Evolutionary conservation across 2,113 vertebrate genomes (phyloP).

Genomic region (Clarias batrachus): DNA sequence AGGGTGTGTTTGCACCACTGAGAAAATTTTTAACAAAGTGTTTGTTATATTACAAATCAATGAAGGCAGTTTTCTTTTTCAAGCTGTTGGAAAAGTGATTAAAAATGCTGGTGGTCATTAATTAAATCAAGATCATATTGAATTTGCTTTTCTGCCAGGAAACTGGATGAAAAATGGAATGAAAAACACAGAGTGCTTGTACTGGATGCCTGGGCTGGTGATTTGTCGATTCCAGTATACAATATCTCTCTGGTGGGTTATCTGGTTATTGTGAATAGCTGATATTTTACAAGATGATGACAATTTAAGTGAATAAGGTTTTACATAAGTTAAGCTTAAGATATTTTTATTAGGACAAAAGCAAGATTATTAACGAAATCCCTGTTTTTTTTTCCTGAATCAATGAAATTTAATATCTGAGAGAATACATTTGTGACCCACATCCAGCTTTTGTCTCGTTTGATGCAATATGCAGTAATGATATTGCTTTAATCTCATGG

Average conservation of each 20-base stretch:
- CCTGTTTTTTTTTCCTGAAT: background rate
- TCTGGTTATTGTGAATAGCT: background rate
- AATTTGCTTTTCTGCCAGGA: background rate
- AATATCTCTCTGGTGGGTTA: background rate
- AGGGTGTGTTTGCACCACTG: background rate
- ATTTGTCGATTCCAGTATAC: background rate
- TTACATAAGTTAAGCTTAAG: background rate
- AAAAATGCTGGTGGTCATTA: background rate
- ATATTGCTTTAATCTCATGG: background rate
- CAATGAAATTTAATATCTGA: background rate
- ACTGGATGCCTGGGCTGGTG: background rate
- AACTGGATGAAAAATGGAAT: background rate
- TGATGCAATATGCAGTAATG: slow-evolving; percentile 5
- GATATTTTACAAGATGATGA: background rate
- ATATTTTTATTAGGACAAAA: background rate
- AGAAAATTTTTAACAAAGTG: background rate
- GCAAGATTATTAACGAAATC: background rate
- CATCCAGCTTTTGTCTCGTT: background rate
- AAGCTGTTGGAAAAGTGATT: background rate
- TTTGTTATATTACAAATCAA: background rate
- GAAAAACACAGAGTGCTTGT: background rate
- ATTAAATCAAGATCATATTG: background rate
- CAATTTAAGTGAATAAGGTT: too few relatives aligned
- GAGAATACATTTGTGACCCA: background rate
- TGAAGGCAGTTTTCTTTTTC: background rate